Base-by-base conservation (phyloP, 2,888 invertebrate species). In the Cepaea hortensis region DNA sequence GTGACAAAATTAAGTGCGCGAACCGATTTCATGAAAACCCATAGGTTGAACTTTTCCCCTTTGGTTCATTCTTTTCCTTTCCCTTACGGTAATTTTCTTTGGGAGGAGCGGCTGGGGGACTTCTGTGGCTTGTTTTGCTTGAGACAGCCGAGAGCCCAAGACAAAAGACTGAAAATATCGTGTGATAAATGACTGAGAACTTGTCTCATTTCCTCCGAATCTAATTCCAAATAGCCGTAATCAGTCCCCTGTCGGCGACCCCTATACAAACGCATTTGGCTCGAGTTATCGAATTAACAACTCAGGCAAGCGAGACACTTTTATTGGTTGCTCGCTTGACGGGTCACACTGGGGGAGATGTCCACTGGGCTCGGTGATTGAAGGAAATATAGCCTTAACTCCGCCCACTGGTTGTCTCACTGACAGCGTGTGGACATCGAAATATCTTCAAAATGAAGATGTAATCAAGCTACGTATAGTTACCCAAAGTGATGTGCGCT, bases 241-340 rank as follows among this genome's bases (percentile, higher is more conserved):
- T 86, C 86, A 86, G 86, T 65, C 82, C 86, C 86, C 83, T 72
- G 86, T 86, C 79, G 86, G 35, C 86, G 76, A 81, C 61, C 86
- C 86, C 77, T 48, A 83, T 83, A 86, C 82, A 83, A 82, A 70
- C 83, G 68, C 79, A 23, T 77, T 77, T 48, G 75, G 70, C 70
- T 65, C 86, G 81, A 62, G 86, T 86, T 72, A 79, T 83, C 86
- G 86, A 82, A 86, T 86, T 86, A 86, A 86, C 86, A 86, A 83
- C 82, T 86, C 86, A 83, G 77, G 86, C 86, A 83, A 48, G 83
- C 76, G 77, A 83, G 86, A 82, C 86, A 86, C 86, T 86, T 86
- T 86, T 86, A 86, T 86, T 86, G 86, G 86, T 18, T 86, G 83
- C 83, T 79, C 82, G 86, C 79, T 76, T 86, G 86, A 86, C 83